Conservation (phyloP, 2,113 vertebrate species). For the Haliaeetus leucogaster region DNA sequence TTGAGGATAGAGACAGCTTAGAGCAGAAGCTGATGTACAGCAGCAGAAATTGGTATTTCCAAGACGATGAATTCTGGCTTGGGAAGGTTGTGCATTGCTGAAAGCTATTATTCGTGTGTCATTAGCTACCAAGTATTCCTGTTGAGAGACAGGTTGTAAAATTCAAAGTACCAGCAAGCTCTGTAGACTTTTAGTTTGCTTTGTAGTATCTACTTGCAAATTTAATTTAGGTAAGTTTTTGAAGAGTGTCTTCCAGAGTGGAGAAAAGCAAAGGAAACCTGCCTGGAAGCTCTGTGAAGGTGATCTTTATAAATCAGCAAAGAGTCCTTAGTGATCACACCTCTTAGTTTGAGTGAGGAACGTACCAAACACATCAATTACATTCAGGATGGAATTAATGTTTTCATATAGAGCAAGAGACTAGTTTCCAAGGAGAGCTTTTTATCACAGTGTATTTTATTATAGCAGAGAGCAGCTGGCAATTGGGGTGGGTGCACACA, state of each 20-base stretch:
- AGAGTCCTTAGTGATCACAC: background rate
- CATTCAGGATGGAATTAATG: background rate
- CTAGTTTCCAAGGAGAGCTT: background rate
- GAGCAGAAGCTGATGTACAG: background rate
- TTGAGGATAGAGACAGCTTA: background rate
- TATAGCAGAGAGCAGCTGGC: background rate
- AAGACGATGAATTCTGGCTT: background rate
- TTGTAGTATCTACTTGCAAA: background rate
- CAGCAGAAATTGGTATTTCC: background rate
- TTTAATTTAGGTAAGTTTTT: background rate
- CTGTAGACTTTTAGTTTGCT: background rate
- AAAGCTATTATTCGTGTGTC: background rate
- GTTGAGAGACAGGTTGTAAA: background rate
- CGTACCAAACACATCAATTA: background rate
- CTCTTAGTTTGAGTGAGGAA: background rate
- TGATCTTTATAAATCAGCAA: background rate
- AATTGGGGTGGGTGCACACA: fast-evolving
- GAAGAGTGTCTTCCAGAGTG: background rate
- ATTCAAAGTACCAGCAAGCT: background rate
- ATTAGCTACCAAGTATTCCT: background rate
- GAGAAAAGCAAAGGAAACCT: background rate
- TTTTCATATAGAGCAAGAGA: background rate
- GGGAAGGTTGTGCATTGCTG: background rate
- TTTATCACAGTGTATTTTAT: background rate
- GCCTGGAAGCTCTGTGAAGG: background rate